phyloP scores from a whole-genome alignment of 2,113 vertebrate genomes.

The Antennarius striatus region DNA sequence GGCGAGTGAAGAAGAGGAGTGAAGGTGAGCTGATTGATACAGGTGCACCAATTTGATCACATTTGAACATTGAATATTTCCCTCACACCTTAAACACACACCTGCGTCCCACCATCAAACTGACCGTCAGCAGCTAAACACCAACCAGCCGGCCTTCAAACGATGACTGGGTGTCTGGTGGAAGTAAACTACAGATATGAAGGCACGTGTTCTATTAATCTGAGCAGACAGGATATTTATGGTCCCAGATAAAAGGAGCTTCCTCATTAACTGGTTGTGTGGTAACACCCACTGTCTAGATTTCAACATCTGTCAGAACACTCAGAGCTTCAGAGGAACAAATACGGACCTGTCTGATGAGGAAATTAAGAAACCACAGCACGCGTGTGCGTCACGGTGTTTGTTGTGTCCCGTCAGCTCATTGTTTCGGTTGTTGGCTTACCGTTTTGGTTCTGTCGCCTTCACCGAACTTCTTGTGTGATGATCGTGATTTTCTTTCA shows the following conservation, averaged over 20 bases:
- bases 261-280: conserved; percentile 32
- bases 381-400: no score
- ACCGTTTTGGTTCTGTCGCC: background rate
- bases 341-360: conserved; percentile 6
- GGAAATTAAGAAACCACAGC: background rate
- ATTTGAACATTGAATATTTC: conserved; percentile 1
- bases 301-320: conserved; percentile 12
- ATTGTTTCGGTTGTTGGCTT: background rate
- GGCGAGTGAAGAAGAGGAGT: conserved; percentile 47
- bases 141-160: no score
- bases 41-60: background rate
- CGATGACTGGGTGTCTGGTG: no score
- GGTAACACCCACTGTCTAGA: conserved; percentile 50
- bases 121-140: no score
- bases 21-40: background rate
- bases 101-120: no score
- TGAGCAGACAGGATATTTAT: conserved; percentile 31
- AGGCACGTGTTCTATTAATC: conserved; percentile 15
- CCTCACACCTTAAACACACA: background rate
- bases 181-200: conserved; percentile 17
- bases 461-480: no score
- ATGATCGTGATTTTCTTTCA: no score
- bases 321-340: conserved; percentile 7
- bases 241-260: conserved; percentile 19
- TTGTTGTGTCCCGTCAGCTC: background rate